Conservation (phyloP, 2,797 vertebrate genomes). For the Peromyscus eremicus region DNA sequence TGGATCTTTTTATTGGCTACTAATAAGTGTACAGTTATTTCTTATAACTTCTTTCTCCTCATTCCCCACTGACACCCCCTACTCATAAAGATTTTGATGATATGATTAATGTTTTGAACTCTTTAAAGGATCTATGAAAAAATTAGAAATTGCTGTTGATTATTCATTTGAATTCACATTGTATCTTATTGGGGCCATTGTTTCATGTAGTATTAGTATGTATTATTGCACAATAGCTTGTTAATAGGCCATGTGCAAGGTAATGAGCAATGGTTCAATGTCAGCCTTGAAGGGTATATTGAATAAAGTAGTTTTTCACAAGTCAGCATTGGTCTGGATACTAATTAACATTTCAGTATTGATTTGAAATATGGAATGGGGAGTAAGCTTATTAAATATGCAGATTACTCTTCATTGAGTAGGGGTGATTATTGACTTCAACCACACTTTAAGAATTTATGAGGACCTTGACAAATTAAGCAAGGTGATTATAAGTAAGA, state of each 20-base stretch:
- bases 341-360: slow-evolving; percentile 71
- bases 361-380: slow-evolving; percentile 70
- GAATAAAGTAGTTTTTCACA: slow-evolving; percentile 64
- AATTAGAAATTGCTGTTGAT: slow-evolving; percentile 67
- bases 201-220: slow-evolving; percentile 43
- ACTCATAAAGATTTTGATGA: slow-evolving; percentile 37
- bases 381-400: slow-evolving; percentile 77
- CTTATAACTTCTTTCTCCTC: slow-evolving; percentile 17
- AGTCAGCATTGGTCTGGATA: slow-evolving; percentile 67
- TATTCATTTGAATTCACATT: slow-evolving; percentile 45
- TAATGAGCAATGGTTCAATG: slow-evolving; percentile 53
- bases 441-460: slow-evolving; percentile 61
- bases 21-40: slow-evolving; percentile 23
- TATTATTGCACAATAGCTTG: slow-evolving; percentile 57
- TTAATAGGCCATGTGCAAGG: slow-evolving; percentile 9
- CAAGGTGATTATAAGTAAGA: slow-evolving; percentile 60
- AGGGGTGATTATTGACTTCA: slow-evolving; percentile 71
- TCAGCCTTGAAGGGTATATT: slow-evolving; percentile 67
- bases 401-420: slow-evolving; percentile 71
- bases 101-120: slow-evolving; percentile 50
- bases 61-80: not conserved
- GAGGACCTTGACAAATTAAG: slow-evolving; percentile 76
- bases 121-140: slow-evolving; percentile 30
- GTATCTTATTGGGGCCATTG: slow-evolving; percentile 25
- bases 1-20: not conserved